Percentiles rank a stretch among this genome's conserved stretches.
phyloP scores from a whole-genome alignment of 2,888 invertebrate species.

The Pasiphila rectangulata region DNA sequence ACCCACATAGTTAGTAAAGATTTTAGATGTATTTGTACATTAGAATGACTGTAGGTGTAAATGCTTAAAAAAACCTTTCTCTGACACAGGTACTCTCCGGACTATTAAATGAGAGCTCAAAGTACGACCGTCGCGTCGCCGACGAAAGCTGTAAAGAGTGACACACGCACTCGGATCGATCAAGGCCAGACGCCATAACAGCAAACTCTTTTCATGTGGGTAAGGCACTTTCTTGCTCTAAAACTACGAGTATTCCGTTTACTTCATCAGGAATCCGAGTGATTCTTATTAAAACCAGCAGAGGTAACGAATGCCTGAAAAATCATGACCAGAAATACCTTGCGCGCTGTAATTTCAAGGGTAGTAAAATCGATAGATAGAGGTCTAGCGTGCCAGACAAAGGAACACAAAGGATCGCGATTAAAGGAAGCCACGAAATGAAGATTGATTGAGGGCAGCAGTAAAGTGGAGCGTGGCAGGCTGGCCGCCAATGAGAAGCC shows the following conservation, averaged over 20 bases:
- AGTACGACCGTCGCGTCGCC: conserved; percentile 43
- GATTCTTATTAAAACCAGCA: conserved; percentile 30
- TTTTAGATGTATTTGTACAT: too few species aligned
- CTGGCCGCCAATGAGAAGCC: conserved; percentile 37
- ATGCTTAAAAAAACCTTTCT: conserved; percentile 39
- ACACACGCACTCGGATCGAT: conserved; percentile 68
- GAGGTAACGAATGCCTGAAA: conserved; percentile 38
- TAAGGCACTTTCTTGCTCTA: conserved; percentile 27
- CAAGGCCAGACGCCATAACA: conserved; percentile 59
- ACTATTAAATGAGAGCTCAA: conserved; percentile 40
- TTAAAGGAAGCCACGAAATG: conserved; percentile 36
- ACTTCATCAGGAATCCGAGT: conserved; percentile 19
- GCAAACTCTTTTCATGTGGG: conserved; percentile 24
- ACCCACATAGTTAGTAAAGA: too few species aligned
- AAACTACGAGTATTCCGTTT: conserved; percentile 23
- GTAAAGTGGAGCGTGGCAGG: conserved; percentile 47
- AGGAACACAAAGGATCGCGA: conserved; percentile 38
- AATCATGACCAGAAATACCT: conserved; percentile 32
- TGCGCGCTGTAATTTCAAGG: conserved; percentile 33
- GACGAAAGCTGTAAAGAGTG: conserved; percentile 49
- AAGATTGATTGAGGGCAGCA: conserved; percentile 39
- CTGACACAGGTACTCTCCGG: conserved; percentile 6
- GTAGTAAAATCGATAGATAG: conserved; percentile 43
- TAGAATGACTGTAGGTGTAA: not conserved
- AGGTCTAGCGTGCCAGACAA: conserved; percentile 25